Conservation (phyloP, 2,113 vertebrate species). For the human region DNA sequence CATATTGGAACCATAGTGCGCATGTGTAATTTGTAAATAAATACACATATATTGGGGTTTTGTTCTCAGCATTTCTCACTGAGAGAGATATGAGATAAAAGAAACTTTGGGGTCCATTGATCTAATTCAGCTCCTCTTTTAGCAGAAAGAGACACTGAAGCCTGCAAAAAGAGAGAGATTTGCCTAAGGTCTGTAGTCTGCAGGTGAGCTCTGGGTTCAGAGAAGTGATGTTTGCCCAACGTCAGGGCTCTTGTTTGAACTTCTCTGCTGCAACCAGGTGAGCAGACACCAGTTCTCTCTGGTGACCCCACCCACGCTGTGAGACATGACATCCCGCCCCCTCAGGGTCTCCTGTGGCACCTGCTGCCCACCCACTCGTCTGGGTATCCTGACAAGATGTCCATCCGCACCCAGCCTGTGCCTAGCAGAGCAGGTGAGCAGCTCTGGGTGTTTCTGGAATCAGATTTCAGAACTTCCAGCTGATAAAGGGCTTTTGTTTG, state of each 20-base stretch:
- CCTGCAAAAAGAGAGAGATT: background rate
- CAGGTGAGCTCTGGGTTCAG: background rate
- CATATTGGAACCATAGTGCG: background rate
- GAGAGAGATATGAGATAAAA: background rate
- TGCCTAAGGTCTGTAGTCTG: accelerated
- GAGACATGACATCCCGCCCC: background rate
- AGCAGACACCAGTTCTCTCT: background rate
- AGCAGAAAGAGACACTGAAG: background rate
- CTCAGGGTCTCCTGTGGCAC: background rate
- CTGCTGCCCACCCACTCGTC: background rate
- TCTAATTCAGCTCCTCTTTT: background rate
- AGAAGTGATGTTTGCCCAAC: accelerated
- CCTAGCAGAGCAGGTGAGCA: conserved; percentile 45
- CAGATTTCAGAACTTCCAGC: conserved; percentile 57
- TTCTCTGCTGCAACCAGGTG: background rate
- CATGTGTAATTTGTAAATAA: background rate
- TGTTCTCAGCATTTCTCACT: background rate
- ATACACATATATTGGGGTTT: background rate
- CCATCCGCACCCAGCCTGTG: background rate
- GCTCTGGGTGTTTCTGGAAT: conserved; percentile 15
- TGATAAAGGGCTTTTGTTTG: conserved; percentile 56
- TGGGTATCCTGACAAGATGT: background rate
- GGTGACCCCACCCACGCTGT: background rate
- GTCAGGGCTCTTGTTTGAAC: background rate
- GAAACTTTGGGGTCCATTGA: background rate